A percentile compares a stretch with the other conserved stretches of the same genome.
phyloP scores from a whole-genome alignment of 2,113 vertebrate species.

The Mobula birostris region DNA sequence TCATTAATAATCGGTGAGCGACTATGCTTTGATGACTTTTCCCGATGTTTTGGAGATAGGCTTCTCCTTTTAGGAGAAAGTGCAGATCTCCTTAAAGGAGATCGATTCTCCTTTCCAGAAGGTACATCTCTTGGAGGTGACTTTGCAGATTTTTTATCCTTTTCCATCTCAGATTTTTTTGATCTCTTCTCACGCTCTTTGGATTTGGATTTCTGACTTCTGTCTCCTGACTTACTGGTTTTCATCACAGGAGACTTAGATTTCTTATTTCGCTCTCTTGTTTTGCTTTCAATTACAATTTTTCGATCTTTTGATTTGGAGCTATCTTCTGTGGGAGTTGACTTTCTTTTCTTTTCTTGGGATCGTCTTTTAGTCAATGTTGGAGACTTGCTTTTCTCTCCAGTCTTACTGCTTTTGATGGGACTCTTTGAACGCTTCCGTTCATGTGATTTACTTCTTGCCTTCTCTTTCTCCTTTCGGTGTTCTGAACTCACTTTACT shows the following conservation, averaged over 20 bases:
- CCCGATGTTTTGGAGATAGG: slow-evolving; percentile 73
- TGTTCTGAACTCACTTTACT: slow-evolving; percentile 57
- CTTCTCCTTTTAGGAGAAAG: slow-evolving; percentile 73
- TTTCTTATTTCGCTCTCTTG: slow-evolving; percentile 69
- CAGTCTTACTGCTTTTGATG: slow-evolving; percentile 67
- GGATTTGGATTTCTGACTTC: slow-evolving; percentile 67
- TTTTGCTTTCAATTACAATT: slow-evolving; percentile 63
- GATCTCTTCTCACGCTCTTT: slow-evolving; percentile 58
- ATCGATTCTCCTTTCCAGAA: slow-evolving; percentile 93
- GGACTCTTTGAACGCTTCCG: slow-evolving; percentile 72
- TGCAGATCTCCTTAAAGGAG: slow-evolving; percentile 69
- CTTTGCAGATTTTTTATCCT: slow-evolving; percentile 81
- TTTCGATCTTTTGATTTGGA: slow-evolving; percentile 60
- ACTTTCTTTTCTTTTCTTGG: slow-evolving; percentile 64
- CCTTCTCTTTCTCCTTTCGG: slow-evolving; percentile 59
- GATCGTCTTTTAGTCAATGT: slow-evolving; percentile 56
- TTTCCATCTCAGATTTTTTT: slow-evolving; percentile 68
- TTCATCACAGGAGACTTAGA: slow-evolving; percentile 66
- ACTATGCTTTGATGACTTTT: slow-evolving; percentile 58
- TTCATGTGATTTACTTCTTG: slow-evolving; percentile 80
- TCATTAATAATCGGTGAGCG: slow-evolving; percentile 62
- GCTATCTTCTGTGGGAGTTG: slow-evolving; percentile 63
- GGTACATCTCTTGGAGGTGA: slow-evolving; percentile 94
- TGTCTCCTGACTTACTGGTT: slow-evolving; percentile 66
- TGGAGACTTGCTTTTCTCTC: slow-evolving; percentile 68